phyloP scores from a whole-genome alignment of 2,113 vertebrate genomes.

The Zosterops hypoxanthus region DNA sequence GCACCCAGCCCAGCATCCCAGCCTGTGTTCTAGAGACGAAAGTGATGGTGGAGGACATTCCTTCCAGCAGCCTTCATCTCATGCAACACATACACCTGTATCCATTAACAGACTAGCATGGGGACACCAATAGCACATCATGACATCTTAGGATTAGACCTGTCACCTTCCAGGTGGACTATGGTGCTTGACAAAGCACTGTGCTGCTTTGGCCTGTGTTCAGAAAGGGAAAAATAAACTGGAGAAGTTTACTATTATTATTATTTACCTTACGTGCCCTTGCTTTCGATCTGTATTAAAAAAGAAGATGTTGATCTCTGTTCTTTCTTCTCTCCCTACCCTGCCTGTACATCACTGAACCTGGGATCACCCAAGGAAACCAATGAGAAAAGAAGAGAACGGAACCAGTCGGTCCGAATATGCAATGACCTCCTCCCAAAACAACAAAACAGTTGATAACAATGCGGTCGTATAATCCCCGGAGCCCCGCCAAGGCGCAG shows the following conservation, averaged over 20 bases:
- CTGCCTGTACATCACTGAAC: neutral
- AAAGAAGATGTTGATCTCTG: constrained; percentile 40
- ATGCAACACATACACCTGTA: neutral
- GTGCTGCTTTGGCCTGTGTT: neutral
- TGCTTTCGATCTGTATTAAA: neutral
- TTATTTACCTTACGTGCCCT: neutral
- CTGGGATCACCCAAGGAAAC: constrained; percentile 85
- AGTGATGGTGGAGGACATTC: neutral
- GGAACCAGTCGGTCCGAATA: constrained; percentile 93
- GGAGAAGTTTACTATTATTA: neutral
- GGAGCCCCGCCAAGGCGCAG: neutral
- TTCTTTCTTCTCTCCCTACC: constrained; percentile 20
- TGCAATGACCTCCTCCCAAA: constrained; percentile 94
- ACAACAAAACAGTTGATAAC: constrained; percentile 88
- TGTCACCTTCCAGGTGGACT: neutral
- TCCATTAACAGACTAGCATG: neutral
- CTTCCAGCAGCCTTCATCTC: neutral
- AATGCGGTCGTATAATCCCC: constrained; percentile 85
- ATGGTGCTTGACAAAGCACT: neutral
- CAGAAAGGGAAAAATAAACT: neutral
- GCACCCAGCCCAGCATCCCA: neutral
- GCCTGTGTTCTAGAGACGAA: neutral
- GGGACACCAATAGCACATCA: neutral
- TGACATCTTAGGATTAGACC: neutral
- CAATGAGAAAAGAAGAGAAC: constrained; percentile 93